phyloP scores from a whole-genome alignment of 2,888 invertebrate genomes.

The Microctonus hyperodae region DNA sequence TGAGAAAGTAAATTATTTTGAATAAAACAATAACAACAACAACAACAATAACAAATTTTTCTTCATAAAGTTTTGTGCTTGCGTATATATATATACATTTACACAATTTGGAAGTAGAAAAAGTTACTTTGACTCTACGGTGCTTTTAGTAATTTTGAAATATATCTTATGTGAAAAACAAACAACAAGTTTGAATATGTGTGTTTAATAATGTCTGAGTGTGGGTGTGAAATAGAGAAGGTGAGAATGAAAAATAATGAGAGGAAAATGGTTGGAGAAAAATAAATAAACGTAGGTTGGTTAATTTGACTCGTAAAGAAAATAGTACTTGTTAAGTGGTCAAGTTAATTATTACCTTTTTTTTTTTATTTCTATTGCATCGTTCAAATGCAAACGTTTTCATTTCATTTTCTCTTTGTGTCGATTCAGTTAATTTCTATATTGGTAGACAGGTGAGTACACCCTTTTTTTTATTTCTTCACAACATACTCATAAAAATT shows the following conservation, averaged over 20 bases:
- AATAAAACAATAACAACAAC: constrained; percentile 17
- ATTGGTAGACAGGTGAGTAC: background rate
- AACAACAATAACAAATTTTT: background rate
- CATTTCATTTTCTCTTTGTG: constrained; percentile 20
- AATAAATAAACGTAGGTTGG: constrained; percentile 18
- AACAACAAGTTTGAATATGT: constrained; percentile 3
- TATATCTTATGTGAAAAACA: constrained; percentile 23
- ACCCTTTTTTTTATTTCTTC: background rate
- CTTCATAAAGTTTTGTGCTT: constrained; percentile 17
- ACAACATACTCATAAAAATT: background rate
- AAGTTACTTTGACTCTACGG: constrained; percentile 11
- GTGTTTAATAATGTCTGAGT: no score
- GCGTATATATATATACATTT: background rate
- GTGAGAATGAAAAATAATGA: background rate
- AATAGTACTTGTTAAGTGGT: background rate
- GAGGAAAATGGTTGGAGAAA: background rate
- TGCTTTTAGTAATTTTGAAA: constrained; percentile 1
- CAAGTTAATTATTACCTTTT: constrained; percentile 15
- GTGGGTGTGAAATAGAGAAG: background rate
- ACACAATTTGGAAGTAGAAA: constrained; percentile 25
- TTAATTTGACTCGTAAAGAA: constrained; percentile 20
- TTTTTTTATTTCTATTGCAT: background rate
- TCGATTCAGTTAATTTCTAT: constrained; percentile 3
- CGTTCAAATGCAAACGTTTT: constrained; percentile 22
- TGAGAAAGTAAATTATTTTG: constrained; percentile 10